These are phyloP conservation scores for Heliconius erato DNA, from an alignment of 2,888 invertebrate species.

Conservation along the genomic window DNA sequence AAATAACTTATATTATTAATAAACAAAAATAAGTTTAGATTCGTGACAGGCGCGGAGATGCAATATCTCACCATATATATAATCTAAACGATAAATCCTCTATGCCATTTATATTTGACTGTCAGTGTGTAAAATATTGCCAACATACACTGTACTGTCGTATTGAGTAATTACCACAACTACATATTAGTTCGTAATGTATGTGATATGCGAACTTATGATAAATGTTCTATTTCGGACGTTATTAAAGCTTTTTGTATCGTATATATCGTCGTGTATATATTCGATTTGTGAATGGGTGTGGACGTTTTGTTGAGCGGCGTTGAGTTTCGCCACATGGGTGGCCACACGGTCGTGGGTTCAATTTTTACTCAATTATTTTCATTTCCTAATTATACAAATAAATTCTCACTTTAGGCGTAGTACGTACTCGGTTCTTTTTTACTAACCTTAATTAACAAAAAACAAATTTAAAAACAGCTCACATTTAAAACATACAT, in stretches of 20 bases:
- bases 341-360: no score
- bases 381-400: no score
- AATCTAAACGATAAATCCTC: constrained; percentile 47
- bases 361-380: no score
- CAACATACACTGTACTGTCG: constrained; percentile 47
- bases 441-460: no score
- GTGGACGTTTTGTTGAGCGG: no score
- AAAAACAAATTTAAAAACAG: no score
- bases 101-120: constrained; percentile 51
- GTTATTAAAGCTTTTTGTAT: constrained; percentile 11
- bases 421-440: no score
- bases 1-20: constrained; percentile 11
- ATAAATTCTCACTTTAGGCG: no score
- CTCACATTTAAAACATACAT: no score
- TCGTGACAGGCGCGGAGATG: constrained; percentile 35
- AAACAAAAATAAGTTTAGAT: constrained; percentile 10
- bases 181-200: constrained; percentile 49
- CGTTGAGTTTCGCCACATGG: neutral
- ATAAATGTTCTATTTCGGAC: constrained; percentile 41
- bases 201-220: constrained; percentile 45
- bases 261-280: neutral
- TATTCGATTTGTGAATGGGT: no score
- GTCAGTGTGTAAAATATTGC: constrained; percentile 53
- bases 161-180: constrained; percentile 52
- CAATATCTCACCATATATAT: constrained; percentile 44